These are phyloP conservation scores for Catharus ustulatus DNA, from an alignment of 2,797 vertebrate genomes.

Conservation along the genomic window DNA sequence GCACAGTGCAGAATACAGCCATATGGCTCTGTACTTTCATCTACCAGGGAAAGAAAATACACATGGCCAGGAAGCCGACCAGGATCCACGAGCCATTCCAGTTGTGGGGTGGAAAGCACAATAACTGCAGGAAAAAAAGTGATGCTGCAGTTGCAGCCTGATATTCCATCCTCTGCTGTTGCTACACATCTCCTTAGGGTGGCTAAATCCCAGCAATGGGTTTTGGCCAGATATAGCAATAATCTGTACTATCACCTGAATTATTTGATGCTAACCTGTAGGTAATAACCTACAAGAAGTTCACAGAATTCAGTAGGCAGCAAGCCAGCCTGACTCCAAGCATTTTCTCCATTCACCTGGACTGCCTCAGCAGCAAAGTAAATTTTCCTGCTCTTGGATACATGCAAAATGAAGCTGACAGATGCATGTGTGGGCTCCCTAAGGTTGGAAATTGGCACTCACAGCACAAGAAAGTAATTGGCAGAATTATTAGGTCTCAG, in stretches of 20 bases:
- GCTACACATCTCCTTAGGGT: not conserved
- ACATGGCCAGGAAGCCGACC: not conserved
- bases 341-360: not conserved
- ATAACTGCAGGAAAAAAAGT: not conserved
- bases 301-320: not conserved
- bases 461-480: slow-evolving; percentile 15
- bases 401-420: slow-evolving; percentile 19
- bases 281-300: not conserved
- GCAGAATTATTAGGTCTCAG: slow-evolving; percentile 50
- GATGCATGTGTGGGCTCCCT: slow-evolving; percentile 56
- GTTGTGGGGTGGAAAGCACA: not conserved
- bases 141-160: not conserved
- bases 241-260: not conserved
- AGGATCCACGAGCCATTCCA: not conserved
- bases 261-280: not conserved
- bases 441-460: slow-evolving; percentile 53
- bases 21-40: slow-evolving; percentile 34
- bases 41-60: not conserved
- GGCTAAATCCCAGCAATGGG: not conserved
- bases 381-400: not conserved
- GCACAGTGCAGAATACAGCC: not conserved
- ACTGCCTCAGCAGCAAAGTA: not conserved
- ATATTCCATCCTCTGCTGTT: not conserved
- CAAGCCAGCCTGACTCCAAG: not conserved
- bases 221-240: not conserved